Evolutionary conservation across 2,888 invertebrate species (phyloP), one percentile per base, ranked within the genome.

Genomic region (Diaperis boleti): DNA sequence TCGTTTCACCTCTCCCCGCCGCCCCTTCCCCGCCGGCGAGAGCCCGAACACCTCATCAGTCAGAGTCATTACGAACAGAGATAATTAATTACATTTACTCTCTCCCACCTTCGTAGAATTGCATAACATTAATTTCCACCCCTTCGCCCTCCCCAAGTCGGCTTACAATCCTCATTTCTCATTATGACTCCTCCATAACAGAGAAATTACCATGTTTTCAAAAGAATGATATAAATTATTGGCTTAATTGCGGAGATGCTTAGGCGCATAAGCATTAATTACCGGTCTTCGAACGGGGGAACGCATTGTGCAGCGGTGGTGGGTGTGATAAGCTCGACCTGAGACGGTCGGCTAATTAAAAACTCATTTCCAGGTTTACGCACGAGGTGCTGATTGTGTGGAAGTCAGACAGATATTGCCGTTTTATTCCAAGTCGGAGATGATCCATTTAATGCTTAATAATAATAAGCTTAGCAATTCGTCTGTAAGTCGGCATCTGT

Each of bases 11-110:
- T 67, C 69, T 31, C 64, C 67, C 66, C 69, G 62, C 39, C 49
- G 33, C 70, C 64, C 69, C 68, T 67, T 26, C 66, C 68, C 67
- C 70, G 68, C 72, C 69, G 70, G 74, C 76, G 71, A 73, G 71
- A 71, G 76, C 77, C 79, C 78, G 79, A 81, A 81, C 81, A 82
- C 81, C 85, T 85, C 85, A 85, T 85, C 85, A 85, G 85, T 85
- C 85, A 85, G 85, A 85, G 85, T 86, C 85, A 85, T 85, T 85
- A 85, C 81, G 81, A 81, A 81, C 81, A 80, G 83, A 85, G 85
- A 85, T 85, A 85, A 85, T 85, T 85, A 85, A 85, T 86, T 86
- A 85, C 86, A 85, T 85, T 85, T 84, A 83, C 83, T 84, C 81
- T 79, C 81, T 82, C 83, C 83, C 83, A 82, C 83, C 84, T 81